phyloP scores from a whole-genome alignment of 2,113 vertebrate species.

The Pheucticus melanocephalus region DNA sequence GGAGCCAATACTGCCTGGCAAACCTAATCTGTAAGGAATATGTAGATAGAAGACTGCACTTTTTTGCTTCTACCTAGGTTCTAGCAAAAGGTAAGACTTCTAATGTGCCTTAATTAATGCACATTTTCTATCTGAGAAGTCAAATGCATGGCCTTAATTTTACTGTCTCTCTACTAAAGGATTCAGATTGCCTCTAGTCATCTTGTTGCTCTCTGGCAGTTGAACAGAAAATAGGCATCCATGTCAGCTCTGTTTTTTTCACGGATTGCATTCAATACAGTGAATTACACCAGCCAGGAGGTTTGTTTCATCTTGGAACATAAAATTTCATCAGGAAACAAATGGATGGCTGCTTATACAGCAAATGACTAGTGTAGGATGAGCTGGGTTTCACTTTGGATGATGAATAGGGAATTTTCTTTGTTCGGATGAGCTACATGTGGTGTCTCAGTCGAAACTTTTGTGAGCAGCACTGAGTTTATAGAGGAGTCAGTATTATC shows the following conservation, averaged over 20 bases:
- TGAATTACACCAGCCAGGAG: background rate
- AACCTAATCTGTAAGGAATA: conserved; percentile 7
- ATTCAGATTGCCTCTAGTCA: background rate
- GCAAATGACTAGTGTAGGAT: background rate
- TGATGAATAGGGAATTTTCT: background rate
- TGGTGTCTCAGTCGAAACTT: background rate
- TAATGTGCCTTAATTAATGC: background rate
- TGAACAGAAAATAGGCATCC: background rate
- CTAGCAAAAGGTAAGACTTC: background rate
- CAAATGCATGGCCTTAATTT: background rate
- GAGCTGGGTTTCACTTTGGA: background rate
- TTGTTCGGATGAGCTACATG: background rate
- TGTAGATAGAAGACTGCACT: background rate
- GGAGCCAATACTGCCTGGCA: background rate
- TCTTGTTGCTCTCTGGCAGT: background rate
- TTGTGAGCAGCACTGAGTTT: rapidly evolving
- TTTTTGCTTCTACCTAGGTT: background rate
- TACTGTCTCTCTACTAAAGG: background rate
- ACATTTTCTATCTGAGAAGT: background rate
- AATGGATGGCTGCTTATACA: background rate
- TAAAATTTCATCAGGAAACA: background rate
- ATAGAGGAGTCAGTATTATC: background rate
- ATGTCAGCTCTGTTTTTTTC: background rate
- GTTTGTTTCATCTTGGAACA: background rate
- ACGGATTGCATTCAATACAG: background rate